A percentile compares a stretch with the other conserved stretches of the same genome.
These are phyloP conservation scores for Chrysotoxum bicinctum DNA, from an alignment of 2,888 invertebrate genomes.

Conservation along the genomic window DNA sequence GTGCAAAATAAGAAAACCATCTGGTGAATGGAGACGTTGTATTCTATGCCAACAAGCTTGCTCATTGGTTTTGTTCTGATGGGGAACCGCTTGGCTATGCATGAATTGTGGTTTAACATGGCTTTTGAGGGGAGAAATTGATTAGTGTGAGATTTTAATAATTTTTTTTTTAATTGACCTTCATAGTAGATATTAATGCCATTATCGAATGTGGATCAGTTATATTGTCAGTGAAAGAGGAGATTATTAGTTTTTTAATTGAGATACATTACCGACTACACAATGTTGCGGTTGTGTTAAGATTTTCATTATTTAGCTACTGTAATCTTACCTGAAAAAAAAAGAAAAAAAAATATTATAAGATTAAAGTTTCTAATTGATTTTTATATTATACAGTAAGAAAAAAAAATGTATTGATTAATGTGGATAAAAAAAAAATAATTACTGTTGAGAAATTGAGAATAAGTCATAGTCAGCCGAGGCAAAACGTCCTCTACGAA, in stretches of 20 bases:
- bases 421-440: too few relatives aligned
- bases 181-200: conserved; percentile 56
- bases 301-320: conserved; percentile 15
- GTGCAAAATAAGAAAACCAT: not conserved
- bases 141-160: conserved; percentile 45
- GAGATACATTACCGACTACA: conserved; percentile 56
- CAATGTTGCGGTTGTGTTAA: conserved; percentile 57
- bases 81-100: conserved; percentile 30
- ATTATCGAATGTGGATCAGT: conserved; percentile 54
- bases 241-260: conserved; percentile 50
- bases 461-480: too few relatives aligned
- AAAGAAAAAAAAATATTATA: not conserved
- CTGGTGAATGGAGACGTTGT: not conserved
- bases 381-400: too few relatives aligned
- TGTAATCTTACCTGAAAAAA: conserved; percentile 62
- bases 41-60: conserved; percentile 15
- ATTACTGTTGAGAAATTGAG: too few relatives aligned
- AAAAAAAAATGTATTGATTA: too few relatives aligned
- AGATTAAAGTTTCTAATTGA: not conserved
- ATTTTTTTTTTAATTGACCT: conserved; percentile 45
- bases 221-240: conserved; percentile 33
- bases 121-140: conserved; percentile 47
- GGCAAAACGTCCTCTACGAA: too few relatives aligned
- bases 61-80: conserved; percentile 15
- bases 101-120: conserved; percentile 56